phyloP scores from a whole-genome alignment of 2,797 vertebrate genomes.

The Gymnoscopelus braueri region DNA sequence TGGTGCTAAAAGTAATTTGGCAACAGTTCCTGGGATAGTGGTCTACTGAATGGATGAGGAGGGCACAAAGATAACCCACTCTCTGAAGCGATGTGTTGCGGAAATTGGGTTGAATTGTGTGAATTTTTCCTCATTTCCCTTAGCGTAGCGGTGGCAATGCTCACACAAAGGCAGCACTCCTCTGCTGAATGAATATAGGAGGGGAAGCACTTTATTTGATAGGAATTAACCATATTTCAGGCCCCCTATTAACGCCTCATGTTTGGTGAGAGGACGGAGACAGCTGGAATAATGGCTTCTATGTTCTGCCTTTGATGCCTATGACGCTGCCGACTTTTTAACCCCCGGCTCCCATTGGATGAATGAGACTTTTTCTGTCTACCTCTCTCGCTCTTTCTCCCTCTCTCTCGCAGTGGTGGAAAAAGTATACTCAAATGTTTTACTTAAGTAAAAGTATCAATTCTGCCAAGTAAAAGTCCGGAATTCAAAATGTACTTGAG shows the following conservation, averaged over 20 bases:
- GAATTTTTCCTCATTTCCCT: slow-evolving; percentile 50
- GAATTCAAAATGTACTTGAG: too few relatives aligned
- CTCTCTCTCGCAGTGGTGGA: background rate
- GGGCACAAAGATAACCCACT: slow-evolving; percentile 12
- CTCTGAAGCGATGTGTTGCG: slow-evolving; percentile 22
- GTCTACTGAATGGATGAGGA: slow-evolving; percentile 23
- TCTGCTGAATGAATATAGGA: slow-evolving; percentile 26
- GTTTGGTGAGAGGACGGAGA: slow-evolving; percentile 47
- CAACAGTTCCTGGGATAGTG: slow-evolving; percentile 2
- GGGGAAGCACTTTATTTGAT: slow-evolving; percentile 28
- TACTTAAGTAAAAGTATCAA: too few relatives aligned
- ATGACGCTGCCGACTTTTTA: slow-evolving; percentile 75
- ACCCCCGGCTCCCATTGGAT: slow-evolving; percentile 68
- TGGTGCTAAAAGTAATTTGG: too few relatives aligned
- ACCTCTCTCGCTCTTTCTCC: slow-evolving; percentile 31
- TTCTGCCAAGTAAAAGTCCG: too few relatives aligned
- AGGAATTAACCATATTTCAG: slow-evolving; percentile 57
- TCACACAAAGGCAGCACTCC: background rate
- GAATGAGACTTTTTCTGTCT: slow-evolving; percentile 30
- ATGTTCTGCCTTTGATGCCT: slow-evolving; percentile 65
- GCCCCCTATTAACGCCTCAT: slow-evolving; percentile 39
- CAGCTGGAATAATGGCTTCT: slow-evolving; percentile 60
- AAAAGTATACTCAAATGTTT: too few relatives aligned
- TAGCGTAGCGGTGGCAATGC: slow-evolving; percentile 19
- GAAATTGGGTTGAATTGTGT: slow-evolving; percentile 53